Percentiles rank a stretch among this genome's conserved stretches.
phyloP scores from a whole-genome alignment of 2,113 vertebrate species.

The Atrichornis clamosus region DNA sequence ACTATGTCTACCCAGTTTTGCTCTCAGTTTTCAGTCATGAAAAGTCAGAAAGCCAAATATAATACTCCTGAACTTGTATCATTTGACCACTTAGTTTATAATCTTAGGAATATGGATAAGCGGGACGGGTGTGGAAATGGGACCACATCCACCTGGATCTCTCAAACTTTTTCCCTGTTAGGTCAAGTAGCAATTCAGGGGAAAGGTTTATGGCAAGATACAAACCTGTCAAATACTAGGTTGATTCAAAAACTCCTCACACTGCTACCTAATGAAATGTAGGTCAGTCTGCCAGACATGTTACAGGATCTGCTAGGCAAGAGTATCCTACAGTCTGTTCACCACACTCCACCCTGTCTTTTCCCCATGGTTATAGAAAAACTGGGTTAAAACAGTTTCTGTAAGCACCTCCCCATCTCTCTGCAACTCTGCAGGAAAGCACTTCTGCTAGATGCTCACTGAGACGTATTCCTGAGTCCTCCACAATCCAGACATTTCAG shows the following conservation, averaged over 20 bases:
- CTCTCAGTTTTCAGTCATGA: not conserved
- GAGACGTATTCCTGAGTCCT: not conserved
- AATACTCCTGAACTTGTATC: not conserved
- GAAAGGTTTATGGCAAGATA: not conserved
- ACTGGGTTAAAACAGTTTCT: not conserved
- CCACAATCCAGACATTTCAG: not conserved
- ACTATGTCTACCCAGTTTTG: not conserved
- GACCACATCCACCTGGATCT: not conserved
- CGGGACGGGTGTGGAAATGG: accelerated
- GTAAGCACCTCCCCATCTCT: not conserved
- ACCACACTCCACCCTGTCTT: not conserved
- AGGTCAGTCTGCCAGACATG: not conserved
- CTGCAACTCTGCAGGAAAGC: not conserved
- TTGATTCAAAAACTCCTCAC: not conserved
- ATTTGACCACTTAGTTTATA: not conserved
- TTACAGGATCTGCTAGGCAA: not conserved
- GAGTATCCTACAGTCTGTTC: not conserved
- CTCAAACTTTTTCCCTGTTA: not conserved
- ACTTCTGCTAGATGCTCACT: not conserved
- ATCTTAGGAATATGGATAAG: not conserved
- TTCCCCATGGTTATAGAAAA: not conserved
- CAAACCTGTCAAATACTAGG: not conserved
- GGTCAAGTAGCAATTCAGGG: not conserved
- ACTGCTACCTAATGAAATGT: not conserved
- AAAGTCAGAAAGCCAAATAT: not conserved